phyloP scores from a whole-genome alignment of 1,140 invertebrate genomes.

The Orius laevigatus region DNA sequence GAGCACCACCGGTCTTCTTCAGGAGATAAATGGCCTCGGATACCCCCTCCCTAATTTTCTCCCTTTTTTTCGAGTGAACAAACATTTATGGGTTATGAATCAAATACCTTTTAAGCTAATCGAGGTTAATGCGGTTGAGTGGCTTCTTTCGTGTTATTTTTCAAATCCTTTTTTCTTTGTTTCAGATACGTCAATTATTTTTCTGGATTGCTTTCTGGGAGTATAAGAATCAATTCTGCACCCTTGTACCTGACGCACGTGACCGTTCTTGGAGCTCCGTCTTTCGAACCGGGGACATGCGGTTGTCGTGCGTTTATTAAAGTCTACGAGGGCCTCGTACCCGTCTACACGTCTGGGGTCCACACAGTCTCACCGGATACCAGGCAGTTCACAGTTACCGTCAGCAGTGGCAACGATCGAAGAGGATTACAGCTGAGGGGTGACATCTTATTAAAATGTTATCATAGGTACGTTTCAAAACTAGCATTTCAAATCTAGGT shows the following conservation, averaged over 20 bases:
- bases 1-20: too few relatives aligned
- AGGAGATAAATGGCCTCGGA: too few relatives aligned
- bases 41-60: not conserved
- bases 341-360: constrained; percentile 69
- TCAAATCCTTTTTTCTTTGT: constrained; percentile 2
- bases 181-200: constrained; percentile 77
- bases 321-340: constrained; percentile 69
- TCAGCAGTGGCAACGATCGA: constrained; percentile 37
- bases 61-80: not conserved
- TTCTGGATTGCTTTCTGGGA: constrained; percentile 71
- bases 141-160: not conserved
- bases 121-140: not conserved
- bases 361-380: constrained; percentile 48
- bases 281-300: constrained; percentile 45
- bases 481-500: too few relatives aligned
- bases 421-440: constrained; percentile 61
- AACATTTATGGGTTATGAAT: constrained; percentile 2
- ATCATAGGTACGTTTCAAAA: constrained; percentile 40
- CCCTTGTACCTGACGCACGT: constrained; percentile 75
- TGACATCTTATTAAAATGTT: constrained; percentile 80
- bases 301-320: constrained; percentile 66
- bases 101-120: not conserved
- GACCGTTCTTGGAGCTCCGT: constrained; percentile 64
- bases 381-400: constrained; percentile 49
- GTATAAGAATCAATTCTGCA: constrained; percentile 69